Evolutionary conservation across 2,797 vertebrate genomes (phyloP).

Genomic region (Gymnopithys bicolor): DNA sequence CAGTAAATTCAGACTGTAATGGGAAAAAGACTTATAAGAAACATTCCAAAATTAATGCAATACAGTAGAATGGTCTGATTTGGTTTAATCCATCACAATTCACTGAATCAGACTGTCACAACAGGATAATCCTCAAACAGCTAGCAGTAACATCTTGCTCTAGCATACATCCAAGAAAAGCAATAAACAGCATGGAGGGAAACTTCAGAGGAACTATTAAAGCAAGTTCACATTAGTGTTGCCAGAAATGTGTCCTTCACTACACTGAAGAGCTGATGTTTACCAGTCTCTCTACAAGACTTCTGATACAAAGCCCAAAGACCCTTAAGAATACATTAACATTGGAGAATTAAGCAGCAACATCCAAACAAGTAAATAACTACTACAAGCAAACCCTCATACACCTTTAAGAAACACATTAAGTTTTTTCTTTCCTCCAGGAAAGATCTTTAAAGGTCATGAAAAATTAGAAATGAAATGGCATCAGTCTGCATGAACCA

Average conservation of each 20-base stretch:
- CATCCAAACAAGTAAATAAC: background rate
- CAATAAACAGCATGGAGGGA: background rate
- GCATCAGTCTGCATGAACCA: background rate
- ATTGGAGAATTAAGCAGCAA: background rate
- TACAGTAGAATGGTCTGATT: background rate
- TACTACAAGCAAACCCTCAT: background rate
- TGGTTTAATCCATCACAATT: background rate
- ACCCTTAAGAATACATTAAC: background rate
- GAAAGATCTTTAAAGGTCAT: background rate
- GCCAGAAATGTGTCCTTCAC: background rate
- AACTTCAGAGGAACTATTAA: constrained; percentile 1
- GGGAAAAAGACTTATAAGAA: background rate
- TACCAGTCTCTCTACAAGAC: background rate
- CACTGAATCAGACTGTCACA: background rate
- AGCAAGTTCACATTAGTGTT: background rate
- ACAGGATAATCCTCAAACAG: background rate
- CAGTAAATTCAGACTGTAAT: background rate
- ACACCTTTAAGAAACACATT: background rate
- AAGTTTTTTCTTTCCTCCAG: background rate
- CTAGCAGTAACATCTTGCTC: background rate
- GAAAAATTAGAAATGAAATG: background rate
- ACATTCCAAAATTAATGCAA: background rate
- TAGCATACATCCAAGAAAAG: background rate
- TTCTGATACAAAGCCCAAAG: background rate
- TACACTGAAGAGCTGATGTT: background rate